Conservation (phyloP, 2,113 vertebrate species). For the Grallaria varia region DNA sequence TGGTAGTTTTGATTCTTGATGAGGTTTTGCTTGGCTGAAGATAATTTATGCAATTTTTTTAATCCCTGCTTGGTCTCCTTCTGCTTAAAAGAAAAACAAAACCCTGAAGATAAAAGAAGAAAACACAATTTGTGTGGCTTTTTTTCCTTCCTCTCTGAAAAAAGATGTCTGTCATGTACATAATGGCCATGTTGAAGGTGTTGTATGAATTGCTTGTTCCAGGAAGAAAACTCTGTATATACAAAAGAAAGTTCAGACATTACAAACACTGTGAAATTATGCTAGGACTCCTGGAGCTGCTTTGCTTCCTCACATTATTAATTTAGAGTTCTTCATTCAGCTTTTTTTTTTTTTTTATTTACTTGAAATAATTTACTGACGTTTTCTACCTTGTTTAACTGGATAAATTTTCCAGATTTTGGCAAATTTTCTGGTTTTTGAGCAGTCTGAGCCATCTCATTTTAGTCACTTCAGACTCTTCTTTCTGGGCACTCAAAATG, state of each 20-base stretch:
- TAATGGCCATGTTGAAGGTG: neutral
- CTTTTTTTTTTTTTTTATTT: neutral
- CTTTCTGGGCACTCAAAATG: neutral
- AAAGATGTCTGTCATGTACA: neutral
- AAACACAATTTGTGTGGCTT: rapidly evolving
- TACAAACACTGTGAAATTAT: neutral
- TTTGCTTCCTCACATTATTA: neutral
- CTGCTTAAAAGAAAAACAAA: neutral
- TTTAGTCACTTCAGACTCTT: neutral
- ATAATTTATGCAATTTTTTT: neutral
- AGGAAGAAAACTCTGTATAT: neutral
- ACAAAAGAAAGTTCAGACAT: neutral
- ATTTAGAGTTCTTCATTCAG: neutral
- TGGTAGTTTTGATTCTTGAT: neutral
- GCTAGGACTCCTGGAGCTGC: neutral
- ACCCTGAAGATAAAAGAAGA: neutral
- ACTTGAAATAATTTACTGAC: neutral
- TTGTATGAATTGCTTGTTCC: neutral
- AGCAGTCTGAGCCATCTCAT: neutral
- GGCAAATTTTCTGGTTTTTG: neutral
- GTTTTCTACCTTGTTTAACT: neutral
- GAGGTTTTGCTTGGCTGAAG: neutral
- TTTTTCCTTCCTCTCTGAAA: neutral
- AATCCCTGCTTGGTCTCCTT: neutral
- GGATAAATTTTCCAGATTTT: neutral